Base-by-base conservation (phyloP, 2,113 vertebrate genomes). In the Eulemur macaco region DNA sequence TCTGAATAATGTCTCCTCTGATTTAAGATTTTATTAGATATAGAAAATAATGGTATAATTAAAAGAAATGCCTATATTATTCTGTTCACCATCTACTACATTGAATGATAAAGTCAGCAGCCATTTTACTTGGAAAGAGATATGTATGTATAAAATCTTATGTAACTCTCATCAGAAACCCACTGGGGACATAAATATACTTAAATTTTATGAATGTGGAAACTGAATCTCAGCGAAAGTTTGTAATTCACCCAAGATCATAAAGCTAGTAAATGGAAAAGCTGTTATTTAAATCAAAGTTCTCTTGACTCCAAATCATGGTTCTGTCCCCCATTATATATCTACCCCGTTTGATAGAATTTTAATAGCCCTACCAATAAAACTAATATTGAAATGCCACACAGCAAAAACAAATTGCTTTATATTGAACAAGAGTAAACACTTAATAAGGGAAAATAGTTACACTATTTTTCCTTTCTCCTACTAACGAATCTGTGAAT, bases 181-280 rank as follows among this genome's bases (percentile, higher is more conserved):
- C 63, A 14, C 25, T 54, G 37, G 42, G 0, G 4, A 85, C 42
- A 91, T 86, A 78, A 81, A 37, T 74, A 21, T 20, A 56, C 63
- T 86, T 94, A 11, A 71, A 54, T 91, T 91, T 85, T 80, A 64
- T 94, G 20, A 18, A 54, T 76, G 20, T 87, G 85, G 73, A 60
- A 80, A 96, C 37, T 64, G 47, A 68, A 85, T 47, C 29, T 86
- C 54, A 69, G 37, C 60, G 8, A 76, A 74, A 52, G 50, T 54
- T 69, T 95, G 0, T 80, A 94, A 76, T 83, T 89, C 31, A 80
- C 42, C 58, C 34, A 64, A 89, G n/a, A 92, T 63, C 13, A 54
- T 80, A 83, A 91, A 93, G 50, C 18, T 63, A 64, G 69, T 76
- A 69, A 64, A 71, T 87, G 31, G 23, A 89, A 84, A 68, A 71